Conservation (phyloP, 2,113 vertebrate genomes). For the Amphilophus citrinellus region DNA sequence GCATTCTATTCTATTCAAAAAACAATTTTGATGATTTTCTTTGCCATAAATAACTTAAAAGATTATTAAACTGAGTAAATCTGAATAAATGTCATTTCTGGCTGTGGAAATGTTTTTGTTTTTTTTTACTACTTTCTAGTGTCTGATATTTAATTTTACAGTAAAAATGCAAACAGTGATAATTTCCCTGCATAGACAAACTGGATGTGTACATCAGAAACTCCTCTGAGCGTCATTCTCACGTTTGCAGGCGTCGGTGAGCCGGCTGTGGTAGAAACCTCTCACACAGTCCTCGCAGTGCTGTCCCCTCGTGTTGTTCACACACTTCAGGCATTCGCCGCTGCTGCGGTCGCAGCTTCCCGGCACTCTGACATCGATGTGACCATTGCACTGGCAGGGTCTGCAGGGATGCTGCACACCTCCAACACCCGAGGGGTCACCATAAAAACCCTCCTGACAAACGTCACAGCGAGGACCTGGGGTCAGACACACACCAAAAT, state of each 20-base stretch:
- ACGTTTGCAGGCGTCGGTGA: slow-evolving; percentile 80
- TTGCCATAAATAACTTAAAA: not conserved
- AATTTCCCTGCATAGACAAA: not conserved
- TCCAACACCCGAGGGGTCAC: slow-evolving; percentile 80
- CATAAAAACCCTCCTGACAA: slow-evolving; percentile 89
- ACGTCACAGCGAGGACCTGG: slow-evolving; percentile 87
- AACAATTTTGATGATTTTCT: slow-evolving; percentile 1
- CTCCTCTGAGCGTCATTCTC: not conserved
- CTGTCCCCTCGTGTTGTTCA: slow-evolving; percentile 84
- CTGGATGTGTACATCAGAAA: not conserved
- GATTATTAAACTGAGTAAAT: not conserved
- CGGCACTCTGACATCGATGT: slow-evolving; percentile 76
- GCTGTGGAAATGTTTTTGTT: not conserved
- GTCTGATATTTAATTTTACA: not conserved
- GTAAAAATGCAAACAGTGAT: not conserved
- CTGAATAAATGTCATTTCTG: not conserved
- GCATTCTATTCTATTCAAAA: not conserved
- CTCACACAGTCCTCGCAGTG: slow-evolving; percentile 85
- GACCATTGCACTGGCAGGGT: slow-evolving; percentile 85
- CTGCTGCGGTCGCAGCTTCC: slow-evolving; percentile 86
- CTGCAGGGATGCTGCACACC: slow-evolving; percentile 80
- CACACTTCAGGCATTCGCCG: slow-evolving; percentile 88
- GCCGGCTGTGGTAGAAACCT: slow-evolving; percentile 84
- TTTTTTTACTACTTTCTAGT: not conserved
- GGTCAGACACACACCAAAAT: not conserved